phyloP scores from a whole-genome alignment of 1,140 invertebrate species.

The Drosophila dunni region DNA sequence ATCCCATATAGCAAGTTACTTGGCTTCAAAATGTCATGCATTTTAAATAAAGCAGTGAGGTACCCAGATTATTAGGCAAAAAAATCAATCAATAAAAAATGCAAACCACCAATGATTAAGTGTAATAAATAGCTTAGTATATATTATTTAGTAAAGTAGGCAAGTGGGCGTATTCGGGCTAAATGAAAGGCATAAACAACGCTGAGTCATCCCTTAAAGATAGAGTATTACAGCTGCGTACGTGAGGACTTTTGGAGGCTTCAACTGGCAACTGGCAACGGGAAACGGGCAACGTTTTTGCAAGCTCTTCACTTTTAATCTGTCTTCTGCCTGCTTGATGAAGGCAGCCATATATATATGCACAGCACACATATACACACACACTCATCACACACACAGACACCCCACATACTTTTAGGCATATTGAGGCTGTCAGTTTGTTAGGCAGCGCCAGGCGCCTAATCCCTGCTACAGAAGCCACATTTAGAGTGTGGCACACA shows the following conservation, averaged over 20 bases:
- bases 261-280: constrained; percentile 7
- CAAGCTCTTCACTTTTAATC: constrained; percentile 78
- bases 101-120: constrained; percentile 13
- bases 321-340: constrained; percentile 56
- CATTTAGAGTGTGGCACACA: constrained; percentile 46
- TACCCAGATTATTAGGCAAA: background rate
- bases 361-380: constrained; percentile 25
- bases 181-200: constrained; percentile 2
- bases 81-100: constrained; percentile 12
- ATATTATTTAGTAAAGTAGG: background rate
- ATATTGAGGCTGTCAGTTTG: constrained; percentile 71
- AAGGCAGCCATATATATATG: constrained; percentile 39
- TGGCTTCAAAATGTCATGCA: background rate
- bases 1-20: constrained; percentile 16
- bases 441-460: constrained; percentile 47
- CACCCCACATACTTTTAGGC: constrained; percentile 45
- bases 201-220: constrained; percentile 2
- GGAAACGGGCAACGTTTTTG: constrained; percentile 50
- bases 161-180: no score
- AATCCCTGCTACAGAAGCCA: constrained; percentile 75
- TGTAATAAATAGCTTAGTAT: constrained; percentile 2
- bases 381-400: constrained; percentile 28
- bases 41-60: constrained; percentile 5
- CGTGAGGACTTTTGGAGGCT: constrained; percentile 19
- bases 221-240: constrained; percentile 27